Evolutionary conservation across 2,888 invertebrate species (phyloP).

Genomic region (Tridacna gigas): DNA sequence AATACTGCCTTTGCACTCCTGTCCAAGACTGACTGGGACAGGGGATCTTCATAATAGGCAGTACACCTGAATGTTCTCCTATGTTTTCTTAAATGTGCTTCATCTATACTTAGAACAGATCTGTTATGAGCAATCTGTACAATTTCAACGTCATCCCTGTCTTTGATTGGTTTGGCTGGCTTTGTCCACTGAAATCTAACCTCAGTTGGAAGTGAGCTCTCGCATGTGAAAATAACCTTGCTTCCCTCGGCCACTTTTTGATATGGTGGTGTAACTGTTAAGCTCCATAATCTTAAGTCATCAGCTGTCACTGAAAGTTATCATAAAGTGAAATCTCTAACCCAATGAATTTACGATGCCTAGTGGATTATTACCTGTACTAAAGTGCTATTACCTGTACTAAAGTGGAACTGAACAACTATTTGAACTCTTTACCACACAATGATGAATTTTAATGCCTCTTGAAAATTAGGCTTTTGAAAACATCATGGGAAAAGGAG

Average conservation of each 20-base stretch:
- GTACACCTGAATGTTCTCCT: slow-evolving; percentile 33
- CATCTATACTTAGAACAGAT: slow-evolving; percentile 31
- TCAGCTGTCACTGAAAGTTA: neutral
- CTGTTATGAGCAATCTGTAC: slow-evolving; percentile 8
- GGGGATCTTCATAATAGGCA: neutral
- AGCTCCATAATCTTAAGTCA: slow-evolving; percentile 7
- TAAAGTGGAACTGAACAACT: too few species aligned
- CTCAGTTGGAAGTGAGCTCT: slow-evolving; percentile 11
- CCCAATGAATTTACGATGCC: too few species aligned
- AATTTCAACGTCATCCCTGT: slow-evolving; percentile 21
- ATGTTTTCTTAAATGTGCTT: slow-evolving; percentile 32
- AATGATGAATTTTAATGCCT: too few species aligned
- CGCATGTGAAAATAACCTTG: slow-evolving; percentile 43
- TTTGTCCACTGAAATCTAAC: slow-evolving; percentile 33
- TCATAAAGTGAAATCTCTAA: too few species aligned
- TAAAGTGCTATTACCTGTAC: too few species aligned
- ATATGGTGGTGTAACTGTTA: slow-evolving; percentile 10
- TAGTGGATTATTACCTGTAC: too few species aligned
- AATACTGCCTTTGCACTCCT: slow-evolving; percentile 3
- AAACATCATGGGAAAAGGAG: too few species aligned
- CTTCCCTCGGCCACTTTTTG: slow-evolving; percentile 49
- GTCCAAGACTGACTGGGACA: neutral
- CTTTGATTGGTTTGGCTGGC: slow-evolving; percentile 14
- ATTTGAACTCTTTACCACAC: too few species aligned
- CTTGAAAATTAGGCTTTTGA: too few species aligned